Percentiles rank a stretch among this genome's conserved stretches.
phyloP scores from a whole-genome alignment of 1,140 invertebrate species.

The Trichoplusia ni region DNA sequence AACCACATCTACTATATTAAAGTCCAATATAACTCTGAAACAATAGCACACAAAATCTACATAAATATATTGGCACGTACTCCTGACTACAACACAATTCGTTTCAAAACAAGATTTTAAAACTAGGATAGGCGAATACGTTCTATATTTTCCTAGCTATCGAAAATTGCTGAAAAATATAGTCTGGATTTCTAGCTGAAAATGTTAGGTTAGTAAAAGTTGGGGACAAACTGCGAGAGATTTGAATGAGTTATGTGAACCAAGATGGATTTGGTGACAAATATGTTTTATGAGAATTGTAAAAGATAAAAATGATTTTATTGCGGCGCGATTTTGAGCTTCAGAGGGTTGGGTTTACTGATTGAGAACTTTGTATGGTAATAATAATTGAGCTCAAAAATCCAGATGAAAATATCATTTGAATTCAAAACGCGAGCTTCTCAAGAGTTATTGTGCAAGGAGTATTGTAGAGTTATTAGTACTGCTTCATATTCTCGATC shows the following conservation, averaged over 20 bases:
- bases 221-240: neutral
- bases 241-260: neutral
- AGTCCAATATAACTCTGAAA: neutral
- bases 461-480: no score
- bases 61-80: conserved; percentile 19
- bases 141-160: conserved; percentile 14
- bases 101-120: conserved; percentile 20
- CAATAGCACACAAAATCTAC: neutral
- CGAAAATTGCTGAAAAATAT: conserved; percentile 1
- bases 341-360: no score
- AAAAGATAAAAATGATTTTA: no score
- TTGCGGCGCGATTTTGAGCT: no score
- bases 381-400: no score
- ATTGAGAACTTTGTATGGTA: no score
- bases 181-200: neutral
- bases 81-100: conserved; percentile 12
- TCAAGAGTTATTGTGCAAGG: no score
- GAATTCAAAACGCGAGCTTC: no score
- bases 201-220: neutral
- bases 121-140: conserved; percentile 10
- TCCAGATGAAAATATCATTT: no score
- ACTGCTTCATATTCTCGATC: no score
- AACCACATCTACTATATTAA: neutral
- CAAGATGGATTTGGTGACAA: no score
- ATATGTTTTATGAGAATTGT: no score